Evolutionary conservation across 1,140 invertebrate genomes (phyloP).

Genomic region (Arctopsyche grandis): DNA sequence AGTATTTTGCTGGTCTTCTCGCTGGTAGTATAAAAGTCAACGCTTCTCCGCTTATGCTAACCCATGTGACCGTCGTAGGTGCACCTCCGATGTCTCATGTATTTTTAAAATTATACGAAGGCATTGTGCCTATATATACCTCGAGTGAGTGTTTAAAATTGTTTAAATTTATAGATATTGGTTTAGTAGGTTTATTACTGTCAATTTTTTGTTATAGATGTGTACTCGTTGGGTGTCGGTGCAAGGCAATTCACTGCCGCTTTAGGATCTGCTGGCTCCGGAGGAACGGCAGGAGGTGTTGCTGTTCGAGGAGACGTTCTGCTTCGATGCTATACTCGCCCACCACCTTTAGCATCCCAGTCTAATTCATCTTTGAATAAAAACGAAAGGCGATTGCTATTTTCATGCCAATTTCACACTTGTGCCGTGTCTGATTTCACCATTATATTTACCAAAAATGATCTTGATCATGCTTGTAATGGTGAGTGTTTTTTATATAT

Average conservation of each 20-base stretch:
- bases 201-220: slow-evolving; percentile 62
- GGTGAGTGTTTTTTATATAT: slow-evolving; percentile 66
- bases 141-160: slow-evolving; percentile 66
- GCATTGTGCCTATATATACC: slow-evolving; percentile 88
- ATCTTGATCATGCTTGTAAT: slow-evolving; percentile 85
- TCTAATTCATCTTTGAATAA: slow-evolving; percentile 47
- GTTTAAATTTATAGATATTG: background rate
- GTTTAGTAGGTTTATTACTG: background rate
- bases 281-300: slow-evolving; percentile 77
- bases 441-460: slow-evolving; percentile 84
- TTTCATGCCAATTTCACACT: slow-evolving; percentile 91
- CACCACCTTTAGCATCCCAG: slow-evolving; percentile 57
- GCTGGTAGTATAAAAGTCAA: slow-evolving; percentile 89
- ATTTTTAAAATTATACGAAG: slow-evolving; percentile 86
- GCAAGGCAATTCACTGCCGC: slow-evolving; percentile 76
- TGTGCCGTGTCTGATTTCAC: slow-evolving; percentile 87
- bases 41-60: slow-evolving; percentile 84
- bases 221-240: slow-evolving; percentile 76
- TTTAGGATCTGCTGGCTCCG: slow-evolving; percentile 68
- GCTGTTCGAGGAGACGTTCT: slow-evolving; percentile 88
- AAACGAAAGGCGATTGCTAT: slow-evolving; percentile 66
- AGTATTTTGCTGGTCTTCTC: slow-evolving; percentile 90
- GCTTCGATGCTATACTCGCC: slow-evolving; percentile 87
- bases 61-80: slow-evolving; percentile 86
- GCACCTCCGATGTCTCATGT: slow-evolving; percentile 84